Percentiles rank a stretch among this genome's conserved stretches.
Evolutionary conservation across 2,113 vertebrate species (phyloP).

Genomic region (Muntiacus muntjak): DNA sequence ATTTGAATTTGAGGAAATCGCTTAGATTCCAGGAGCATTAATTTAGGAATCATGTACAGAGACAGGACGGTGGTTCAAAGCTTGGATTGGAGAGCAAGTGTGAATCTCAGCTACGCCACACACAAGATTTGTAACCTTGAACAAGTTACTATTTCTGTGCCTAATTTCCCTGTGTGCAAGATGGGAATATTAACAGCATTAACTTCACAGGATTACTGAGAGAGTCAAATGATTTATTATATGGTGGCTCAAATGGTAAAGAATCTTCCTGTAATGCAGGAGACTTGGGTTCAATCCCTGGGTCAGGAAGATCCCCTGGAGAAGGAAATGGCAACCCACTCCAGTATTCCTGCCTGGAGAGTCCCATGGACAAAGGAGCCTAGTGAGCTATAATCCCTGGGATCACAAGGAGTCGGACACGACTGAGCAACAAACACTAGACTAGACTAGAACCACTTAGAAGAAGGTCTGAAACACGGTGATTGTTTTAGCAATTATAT

Average conservation of each 20-base stretch:
- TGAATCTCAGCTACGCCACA: background rate
- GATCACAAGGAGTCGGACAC: background rate
- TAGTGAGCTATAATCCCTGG: background rate
- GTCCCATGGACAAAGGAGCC: background rate
- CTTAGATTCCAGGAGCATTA: background rate
- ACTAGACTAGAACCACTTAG: background rate
- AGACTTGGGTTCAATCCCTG: background rate
- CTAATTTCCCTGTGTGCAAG: background rate
- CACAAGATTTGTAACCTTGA: background rate
- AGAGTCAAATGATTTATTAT: background rate
- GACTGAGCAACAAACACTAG: background rate
- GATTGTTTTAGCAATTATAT: constrained; percentile 38
- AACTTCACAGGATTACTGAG: background rate
- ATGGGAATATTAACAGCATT: background rate
- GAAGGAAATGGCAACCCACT: background rate
- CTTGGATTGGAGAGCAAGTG: background rate
- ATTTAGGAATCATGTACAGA: background rate
- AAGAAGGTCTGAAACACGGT: background rate
- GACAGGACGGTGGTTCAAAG: background rate
- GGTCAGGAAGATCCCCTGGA: background rate
- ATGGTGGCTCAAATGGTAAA: background rate
- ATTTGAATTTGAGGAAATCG: constrained; percentile 4
- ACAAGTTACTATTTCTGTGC: background rate
- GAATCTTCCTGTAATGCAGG: background rate
- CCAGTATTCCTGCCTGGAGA: background rate